Evolutionary conservation across 2,797 vertebrate genomes (phyloP), one percentile per base, ranked within the genome.

Genomic region (Orestias chungarensis): DNA sequence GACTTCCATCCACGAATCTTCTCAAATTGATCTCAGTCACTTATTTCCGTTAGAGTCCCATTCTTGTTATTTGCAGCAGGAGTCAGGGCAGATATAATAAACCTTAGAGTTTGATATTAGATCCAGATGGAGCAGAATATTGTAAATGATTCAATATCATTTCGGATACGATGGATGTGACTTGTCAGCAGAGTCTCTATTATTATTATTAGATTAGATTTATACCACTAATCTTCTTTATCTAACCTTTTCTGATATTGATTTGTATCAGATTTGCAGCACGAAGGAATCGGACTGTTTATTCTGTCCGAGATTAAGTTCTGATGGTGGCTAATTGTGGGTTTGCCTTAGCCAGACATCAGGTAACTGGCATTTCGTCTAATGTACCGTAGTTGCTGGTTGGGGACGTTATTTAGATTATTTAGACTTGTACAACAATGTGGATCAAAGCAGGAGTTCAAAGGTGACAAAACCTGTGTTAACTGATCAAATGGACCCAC

Each of bases 321-420:
- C 72, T 79, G 70, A 85, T 61, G 46, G 70, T 66, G 59, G 40
- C 84, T 88, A 90, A 86, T 76, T 76, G 78, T 88, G 78, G 74
- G 9, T 46, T 12, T 44, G 72, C 62, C 46, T 77, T 66, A 57
- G 66, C 29, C 42, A 64, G 68, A 11, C 67, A 31, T 9, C 1
- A 38, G 54, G 35, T 68, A 73, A 43, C 54, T 65, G 15, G 43
- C 44, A 42, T 67, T 71, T 74, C 52, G 65, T 12, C 43, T 72
- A 31, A 64, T 84, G 43, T 78, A 20, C 44, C 42, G 59, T 59
- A 55, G 55, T 69, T 77, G 79, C 75, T 40, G 38, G 57, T 61
- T 10, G 57, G 14, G 33, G 40, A 61, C 25, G 23, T 5, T 10
- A 38, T 40, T 61, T 61, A 35, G 59, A n/a, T 25, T n/a, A n/a